Base-by-base conservation (phyloP, 2,113 vertebrate genomes). In the Emydura subglobosa region DNA sequence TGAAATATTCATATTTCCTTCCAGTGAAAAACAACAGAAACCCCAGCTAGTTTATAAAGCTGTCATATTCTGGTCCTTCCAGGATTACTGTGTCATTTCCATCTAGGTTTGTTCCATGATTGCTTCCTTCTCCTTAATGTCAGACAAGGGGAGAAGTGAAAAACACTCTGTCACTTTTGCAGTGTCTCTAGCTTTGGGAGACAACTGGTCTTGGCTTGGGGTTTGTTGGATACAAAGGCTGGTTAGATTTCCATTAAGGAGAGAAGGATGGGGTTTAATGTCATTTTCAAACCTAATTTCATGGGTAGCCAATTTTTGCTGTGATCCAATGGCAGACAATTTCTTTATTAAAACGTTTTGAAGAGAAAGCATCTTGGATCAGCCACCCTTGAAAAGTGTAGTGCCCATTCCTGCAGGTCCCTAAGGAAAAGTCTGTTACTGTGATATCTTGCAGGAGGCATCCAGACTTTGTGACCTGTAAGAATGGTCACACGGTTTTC, bases 1-100 rank as follows among this genome's bases (percentile, higher is more conserved):
- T 98, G 95, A 97, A 98, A 98, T 97, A 97, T 97, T 97, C 47
- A 98, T 96, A 65, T 88, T 91, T 86, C 81, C 61, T 92, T 82
- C 93, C 90, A 83, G 85, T 22, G 19, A 91, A 95, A 97, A 97
- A 96, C 95, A 97, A 92, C 86, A 96, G 81, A 97, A 96, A 89
- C 86, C 88, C 85, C 85, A 96, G 89, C 86, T 94, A 87, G 96
- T 92, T 96, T 84, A 96, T 95, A 95, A 95, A 97, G 95, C 86
- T 90, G 92, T 89, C 95, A 92, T 0, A 2, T 85, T 96, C 92
- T 84, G 95, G 95, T 97, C 95, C 97, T 97, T 90, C 59, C 93
- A 89, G 95, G 95, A 95, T 95, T 93, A 89, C 93, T 93, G 83
- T 97, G 95, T 97, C 95, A 88, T 95, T 95, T 97, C 96, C 54